Evolutionary conservation across 1,140 invertebrate species (phyloP).

Genomic region (Procambarus clarkii): DNA sequence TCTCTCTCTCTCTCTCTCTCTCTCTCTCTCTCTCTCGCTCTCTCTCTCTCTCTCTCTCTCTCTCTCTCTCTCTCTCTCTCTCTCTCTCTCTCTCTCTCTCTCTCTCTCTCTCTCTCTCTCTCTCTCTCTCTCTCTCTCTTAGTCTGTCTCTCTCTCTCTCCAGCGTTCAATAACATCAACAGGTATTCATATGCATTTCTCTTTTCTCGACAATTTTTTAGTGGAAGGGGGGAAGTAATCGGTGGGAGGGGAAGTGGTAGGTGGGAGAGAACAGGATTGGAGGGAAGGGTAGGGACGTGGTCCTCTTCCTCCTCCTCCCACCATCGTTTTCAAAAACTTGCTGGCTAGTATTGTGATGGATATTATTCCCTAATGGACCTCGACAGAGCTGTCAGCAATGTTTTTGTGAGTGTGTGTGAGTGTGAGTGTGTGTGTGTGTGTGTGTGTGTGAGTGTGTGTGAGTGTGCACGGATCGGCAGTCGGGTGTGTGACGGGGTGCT

Average conservation of each 20-base stretch:
- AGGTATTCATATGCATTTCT: neutral
- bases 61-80: neutral
- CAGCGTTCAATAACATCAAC: neutral
- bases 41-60: neutral
- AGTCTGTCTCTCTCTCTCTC: neutral
- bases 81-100: slow-evolving; percentile 20
- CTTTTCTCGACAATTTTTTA: neutral
- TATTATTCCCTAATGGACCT: neutral
- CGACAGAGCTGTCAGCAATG: neutral
- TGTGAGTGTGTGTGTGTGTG: too few relatives aligned
- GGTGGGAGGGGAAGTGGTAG: too few relatives aligned
- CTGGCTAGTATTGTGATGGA: neutral
- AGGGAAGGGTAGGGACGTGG: too few relatives aligned
- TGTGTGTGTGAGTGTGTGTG: too few relatives aligned
- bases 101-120: neutral
- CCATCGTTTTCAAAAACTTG: neutral
- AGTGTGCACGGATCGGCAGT: too few relatives aligned
- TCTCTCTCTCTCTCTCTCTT: too few relatives aligned
- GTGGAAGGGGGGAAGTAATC: too few relatives aligned
- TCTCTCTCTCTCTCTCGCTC: too few relatives aligned
- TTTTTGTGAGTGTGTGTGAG: neutral
- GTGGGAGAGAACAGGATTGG: too few relatives aligned
- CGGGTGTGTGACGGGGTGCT: too few relatives aligned
- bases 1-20: neutral
- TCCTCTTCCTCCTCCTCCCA: too few relatives aligned